Percentiles rank a stretch among this genome's conserved stretches.
Evolutionary conservation across 2,797 vertebrate genomes (phyloP).

Genomic region (Emydoidea blandingii): DNA sequence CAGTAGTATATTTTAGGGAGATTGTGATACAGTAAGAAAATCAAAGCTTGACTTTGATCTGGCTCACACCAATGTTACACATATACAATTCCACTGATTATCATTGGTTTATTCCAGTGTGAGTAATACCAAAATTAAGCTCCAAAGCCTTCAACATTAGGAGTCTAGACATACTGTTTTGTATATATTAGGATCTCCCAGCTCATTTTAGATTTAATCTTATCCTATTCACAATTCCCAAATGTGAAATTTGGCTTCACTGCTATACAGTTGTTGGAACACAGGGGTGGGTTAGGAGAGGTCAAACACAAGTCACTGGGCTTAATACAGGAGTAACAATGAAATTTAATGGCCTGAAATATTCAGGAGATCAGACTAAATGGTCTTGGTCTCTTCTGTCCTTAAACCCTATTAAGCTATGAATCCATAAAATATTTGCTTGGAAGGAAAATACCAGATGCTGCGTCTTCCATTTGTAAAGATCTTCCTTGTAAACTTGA

Average conservation of each 20-base stretch:
- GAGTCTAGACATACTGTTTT: background rate
- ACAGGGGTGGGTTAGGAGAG: background rate
- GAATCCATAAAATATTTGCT: background rate
- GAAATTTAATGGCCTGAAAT: background rate
- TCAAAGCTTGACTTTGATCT: background rate
- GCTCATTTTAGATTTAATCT: background rate
- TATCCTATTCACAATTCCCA: background rate
- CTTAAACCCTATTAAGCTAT: background rate
- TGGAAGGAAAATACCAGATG: background rate
- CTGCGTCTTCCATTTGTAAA: background rate
- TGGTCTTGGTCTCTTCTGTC: background rate
- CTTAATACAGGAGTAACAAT: background rate
- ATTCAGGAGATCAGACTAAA: background rate
- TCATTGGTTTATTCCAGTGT: background rate
- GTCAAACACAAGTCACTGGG: background rate
- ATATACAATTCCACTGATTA: background rate
- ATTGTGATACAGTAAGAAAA: background rate
- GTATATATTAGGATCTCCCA: background rate
- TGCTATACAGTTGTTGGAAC: background rate
- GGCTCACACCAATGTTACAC: background rate
- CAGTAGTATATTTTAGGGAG: conserved; percentile 52
- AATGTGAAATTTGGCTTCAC: background rate
- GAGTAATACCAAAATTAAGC: background rate
- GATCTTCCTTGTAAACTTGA: background rate
- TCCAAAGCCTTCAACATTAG: background rate